Evolutionary conservation across 2,113 vertebrate species (phyloP).

Genomic region (Platysternon megacephalum): DNA sequence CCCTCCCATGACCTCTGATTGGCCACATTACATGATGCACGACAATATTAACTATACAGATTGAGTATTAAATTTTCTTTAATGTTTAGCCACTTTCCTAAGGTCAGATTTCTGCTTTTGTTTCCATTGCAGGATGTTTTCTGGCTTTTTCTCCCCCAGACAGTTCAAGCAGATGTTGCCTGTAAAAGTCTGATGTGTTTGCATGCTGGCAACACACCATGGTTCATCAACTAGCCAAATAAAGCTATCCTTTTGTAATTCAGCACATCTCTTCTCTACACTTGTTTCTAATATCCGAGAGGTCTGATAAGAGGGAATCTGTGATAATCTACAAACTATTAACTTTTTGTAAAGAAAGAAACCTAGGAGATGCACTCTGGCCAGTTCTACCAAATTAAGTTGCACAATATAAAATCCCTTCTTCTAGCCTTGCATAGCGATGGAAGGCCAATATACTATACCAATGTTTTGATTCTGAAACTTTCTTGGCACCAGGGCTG

Average conservation of each 20-base stretch:
- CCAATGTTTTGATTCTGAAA: background rate
- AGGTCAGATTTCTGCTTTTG: background rate
- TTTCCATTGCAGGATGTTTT: background rate
- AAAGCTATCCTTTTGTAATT: background rate
- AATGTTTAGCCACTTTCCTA: background rate
- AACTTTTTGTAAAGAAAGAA: background rate
- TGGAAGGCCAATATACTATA: background rate
- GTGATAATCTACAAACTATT: background rate
- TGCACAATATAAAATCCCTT: background rate
- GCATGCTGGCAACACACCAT: slow-evolving; percentile 14
- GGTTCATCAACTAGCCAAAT: slow-evolving; percentile 37
- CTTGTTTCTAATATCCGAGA: background rate
- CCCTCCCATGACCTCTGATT: too few relatives aligned
- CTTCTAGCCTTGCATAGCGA: slow-evolving; percentile 1
- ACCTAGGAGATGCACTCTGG: background rate
- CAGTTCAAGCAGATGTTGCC: slow-evolving; percentile 39
- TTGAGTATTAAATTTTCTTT: background rate
- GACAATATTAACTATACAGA: background rate
- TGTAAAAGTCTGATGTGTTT: background rate
- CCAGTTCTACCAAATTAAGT: slow-evolving; percentile 19
- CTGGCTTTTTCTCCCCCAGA: slow-evolving; percentile 7
- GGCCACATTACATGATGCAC: background rate
- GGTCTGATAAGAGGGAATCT: background rate
- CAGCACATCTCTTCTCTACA: slow-evolving; percentile 3
- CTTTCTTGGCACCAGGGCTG: background rate